Evolutionary conservation across 2,113 vertebrate species (phyloP).

Genomic region (Hippoglossus stenolepis): DNA sequence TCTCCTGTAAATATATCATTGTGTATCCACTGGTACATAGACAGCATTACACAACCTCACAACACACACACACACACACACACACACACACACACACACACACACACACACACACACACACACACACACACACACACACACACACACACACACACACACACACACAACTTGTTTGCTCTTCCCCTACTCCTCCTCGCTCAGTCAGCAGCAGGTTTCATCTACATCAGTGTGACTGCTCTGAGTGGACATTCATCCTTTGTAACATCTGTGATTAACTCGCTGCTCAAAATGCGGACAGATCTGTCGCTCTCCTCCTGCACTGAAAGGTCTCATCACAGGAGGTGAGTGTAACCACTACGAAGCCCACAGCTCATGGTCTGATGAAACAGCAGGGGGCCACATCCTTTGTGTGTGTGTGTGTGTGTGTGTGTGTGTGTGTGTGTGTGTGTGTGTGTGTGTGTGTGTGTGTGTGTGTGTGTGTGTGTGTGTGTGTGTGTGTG

Average conservation of each 20-base stretch:
- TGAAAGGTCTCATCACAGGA: conserved; percentile 33
- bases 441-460: conserved; percentile 1
- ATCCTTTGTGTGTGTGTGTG: background rate
- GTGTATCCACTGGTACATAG: background rate
- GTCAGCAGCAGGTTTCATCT: conserved; percentile 8
- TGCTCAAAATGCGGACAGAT: background rate
- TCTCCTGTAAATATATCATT: background rate
- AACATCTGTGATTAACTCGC: too few species aligned
- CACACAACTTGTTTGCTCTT: background rate
- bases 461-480: background rate
- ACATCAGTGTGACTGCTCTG: conserved; percentile 27
- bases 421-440: conserved; percentile 3
- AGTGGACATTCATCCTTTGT: conserved; percentile 31
- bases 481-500: background rate
- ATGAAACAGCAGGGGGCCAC: conserved; percentile 23
- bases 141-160: background rate
- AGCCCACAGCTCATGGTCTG: conserved; percentile 13
- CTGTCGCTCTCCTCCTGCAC: background rate
- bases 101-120: background rate
- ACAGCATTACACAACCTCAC: background rate
- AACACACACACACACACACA: conserved; percentile 2
- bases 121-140: conserved; percentile 5
- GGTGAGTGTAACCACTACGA: conserved; percentile 21
- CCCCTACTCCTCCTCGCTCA: background rate
- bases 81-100: background rate